Percentiles rank a stretch among this genome's conserved stretches.
Evolutionary conservation across 2,797 vertebrate species (phyloP).

Genomic region (Centropyge bicolor): DNA sequence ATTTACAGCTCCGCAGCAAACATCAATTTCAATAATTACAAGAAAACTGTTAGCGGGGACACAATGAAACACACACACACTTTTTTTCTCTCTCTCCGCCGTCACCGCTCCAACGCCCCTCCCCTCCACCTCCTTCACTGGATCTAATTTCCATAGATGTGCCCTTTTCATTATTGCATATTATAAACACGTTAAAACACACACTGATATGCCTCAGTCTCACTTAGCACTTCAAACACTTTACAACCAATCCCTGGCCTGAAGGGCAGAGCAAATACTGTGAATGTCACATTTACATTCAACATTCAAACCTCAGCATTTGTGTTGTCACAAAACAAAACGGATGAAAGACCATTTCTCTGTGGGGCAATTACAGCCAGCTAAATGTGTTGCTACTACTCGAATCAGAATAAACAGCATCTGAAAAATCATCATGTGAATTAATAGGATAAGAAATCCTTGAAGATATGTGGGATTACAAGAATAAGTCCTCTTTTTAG

Average conservation of each 20-base stretch:
- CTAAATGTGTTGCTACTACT: not conserved
- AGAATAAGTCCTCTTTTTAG: conserved; percentile 29
- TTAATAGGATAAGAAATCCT: conserved; percentile 33
- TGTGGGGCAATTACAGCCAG: conserved; percentile 37
- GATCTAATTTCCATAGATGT: conserved; percentile 76
- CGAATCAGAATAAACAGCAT: conserved; percentile 11
- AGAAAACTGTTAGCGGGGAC: conserved; percentile 81
- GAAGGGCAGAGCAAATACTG: conserved; percentile 68
- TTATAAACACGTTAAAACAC: conserved; percentile 79
- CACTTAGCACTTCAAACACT: conserved; percentile 72
- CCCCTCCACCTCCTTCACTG: conserved; percentile 39
- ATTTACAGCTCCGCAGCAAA: conserved; percentile 84
- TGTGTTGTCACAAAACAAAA: conserved; percentile 59
- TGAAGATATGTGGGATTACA: conserved; percentile 28
- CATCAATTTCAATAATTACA: conserved; percentile 87
- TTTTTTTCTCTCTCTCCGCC: not conserved
- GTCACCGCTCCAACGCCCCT: conserved; percentile 46
- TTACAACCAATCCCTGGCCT: conserved; percentile 57
- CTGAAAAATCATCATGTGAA: conserved; percentile 30
- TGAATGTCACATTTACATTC: conserved; percentile 77
- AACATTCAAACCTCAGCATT: conserved; percentile 50
- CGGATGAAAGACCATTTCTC: conserved; percentile 36
- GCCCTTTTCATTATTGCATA: conserved; percentile 80
- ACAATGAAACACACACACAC: conserved; percentile 63
- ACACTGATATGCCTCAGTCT: conserved; percentile 72